Base-by-base conservation (phyloP, 2,797 vertebrate species). In the Coccyzus lansbergi region DNA sequence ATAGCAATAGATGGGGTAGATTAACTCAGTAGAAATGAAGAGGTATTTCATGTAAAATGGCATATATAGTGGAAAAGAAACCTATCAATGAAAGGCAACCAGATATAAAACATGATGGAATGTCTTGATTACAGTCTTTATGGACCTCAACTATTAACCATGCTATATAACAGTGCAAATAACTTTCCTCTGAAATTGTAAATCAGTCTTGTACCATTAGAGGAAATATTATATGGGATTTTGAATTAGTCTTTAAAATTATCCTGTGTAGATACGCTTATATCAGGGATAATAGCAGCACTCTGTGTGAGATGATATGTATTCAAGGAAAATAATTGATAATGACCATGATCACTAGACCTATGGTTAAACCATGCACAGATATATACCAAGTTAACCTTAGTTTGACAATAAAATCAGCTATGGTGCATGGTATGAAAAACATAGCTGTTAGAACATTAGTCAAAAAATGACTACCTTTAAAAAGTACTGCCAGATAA, bases 161-260 rank as follows among this genome's bases (percentile, higher is more conserved):
- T 67, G 48, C 38, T 92, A 58, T 58, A 49, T 77, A 91, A 72
- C 12, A 51, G 68, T 48, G 72, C 49, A 86, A 82, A 87, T 65
- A 95, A 60, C 49, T 94, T 78, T 71, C 31, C 78, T 85, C 28
- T 10, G 42, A 49, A 86, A 76, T 3, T 38, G 20, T 83, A 71
- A 74, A 83, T 89, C 87, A 89, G 29, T 69, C 83, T 67, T 86
- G 31, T 83, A 12, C 42, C 51, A 62, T 92, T 68, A 90, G 40
- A 77, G 40, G 63, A 93, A 94, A 79, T 63, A 79, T 46, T 82
- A 51, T 9, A 8, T 68, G 76, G 29, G 85, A 78, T 67, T 95
- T 83, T 80, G 86, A 86, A 93, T 93, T 89, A 82, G 19, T 81
- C 75, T 91, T 94, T 82, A 69, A 92, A 93, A 91, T 52, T 51